Evolutionary conservation across 2,888 invertebrate species (phyloP), one percentile per base, ranked within the genome.

Genomic region (Pseudoips prasinana): DNA sequence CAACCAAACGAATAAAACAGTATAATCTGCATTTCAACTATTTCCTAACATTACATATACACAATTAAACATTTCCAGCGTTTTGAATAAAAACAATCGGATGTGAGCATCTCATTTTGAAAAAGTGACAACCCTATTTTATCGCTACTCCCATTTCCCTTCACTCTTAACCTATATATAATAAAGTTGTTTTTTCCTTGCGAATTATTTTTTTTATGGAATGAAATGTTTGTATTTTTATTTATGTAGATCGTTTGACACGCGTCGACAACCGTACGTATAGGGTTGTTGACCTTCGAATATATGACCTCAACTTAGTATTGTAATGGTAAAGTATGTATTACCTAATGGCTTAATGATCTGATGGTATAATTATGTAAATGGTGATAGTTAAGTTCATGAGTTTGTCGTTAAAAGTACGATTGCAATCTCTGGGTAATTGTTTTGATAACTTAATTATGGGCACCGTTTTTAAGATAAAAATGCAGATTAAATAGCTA

Each of bases 41-140:
- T 57, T 67, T 53, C 66, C 68, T 69, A 67, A 63, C 68, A 69
- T 64, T 62, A 61, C 67, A 49, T 62, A 71, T 66, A 73, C 67
- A 72, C 73, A 82, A 83, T 85, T 83, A 84, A 81, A 81, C 76
- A 76, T 78, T 82, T 81, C 75, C 78, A 79, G 62, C 54, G 65
- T 68, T 73, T 72, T 79, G 81, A 70, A 71, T 80, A 77, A 77
- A 84, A 82, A 84, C 84, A 82, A 85, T 84, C 75, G 68, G 68
- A 81, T 75, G 73, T 70, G 62, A 67, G 52, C 65, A 76, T 75
- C 73, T 72, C 62, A 50, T 67, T 67, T 66, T 56, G 54, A 58
- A 54, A 58, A 58, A 62, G 60, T 52, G 58, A 50, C 32, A 47
- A 26, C 34, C 25, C 38, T 34, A 37, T 34, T 30, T 27, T 32